Percentiles rank a stretch among this genome's conserved stretches.
Conservation (phyloP, 2,888 invertebrate genomes). For the Rhyacophila evoluta region DNA sequence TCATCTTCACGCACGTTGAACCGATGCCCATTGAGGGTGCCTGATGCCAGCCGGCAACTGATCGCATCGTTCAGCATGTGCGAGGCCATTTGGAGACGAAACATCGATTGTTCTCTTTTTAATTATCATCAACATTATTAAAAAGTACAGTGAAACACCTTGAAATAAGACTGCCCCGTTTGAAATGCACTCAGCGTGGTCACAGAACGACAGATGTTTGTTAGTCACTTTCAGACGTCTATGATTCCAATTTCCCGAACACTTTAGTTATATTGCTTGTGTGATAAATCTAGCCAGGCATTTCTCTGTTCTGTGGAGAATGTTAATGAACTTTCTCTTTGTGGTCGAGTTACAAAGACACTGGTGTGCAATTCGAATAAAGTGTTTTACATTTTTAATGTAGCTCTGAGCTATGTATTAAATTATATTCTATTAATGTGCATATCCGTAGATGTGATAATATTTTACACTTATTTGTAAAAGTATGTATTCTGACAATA, state of each 20-base stretch:
- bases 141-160: not conserved
- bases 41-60: not conserved
- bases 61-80: not conserved
- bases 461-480: not conserved
- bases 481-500: not conserved
- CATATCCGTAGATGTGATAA: not conserved
- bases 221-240: not conserved
- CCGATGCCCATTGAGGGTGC: not conserved
- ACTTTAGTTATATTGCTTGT: not conserved
- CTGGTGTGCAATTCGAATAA: slow-evolving; percentile 3
- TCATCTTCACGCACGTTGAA: not conserved
- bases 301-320: slow-evolving; percentile 4
- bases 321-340: slow-evolving; percentile 1
- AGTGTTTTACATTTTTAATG: not conserved
- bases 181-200: not conserved
- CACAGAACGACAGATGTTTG: not conserved
- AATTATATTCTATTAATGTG: not conserved
- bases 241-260: no score
- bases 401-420: not conserved
- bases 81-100: not conserved
- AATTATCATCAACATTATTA: slow-evolving; percentile 6
- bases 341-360: not conserved
- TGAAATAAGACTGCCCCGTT: not conserved
- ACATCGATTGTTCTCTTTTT: not conserved
- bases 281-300: not conserved